phyloP scores from a whole-genome alignment of 1,140 invertebrate species.

The Polypedilum vanderplanki region DNA sequence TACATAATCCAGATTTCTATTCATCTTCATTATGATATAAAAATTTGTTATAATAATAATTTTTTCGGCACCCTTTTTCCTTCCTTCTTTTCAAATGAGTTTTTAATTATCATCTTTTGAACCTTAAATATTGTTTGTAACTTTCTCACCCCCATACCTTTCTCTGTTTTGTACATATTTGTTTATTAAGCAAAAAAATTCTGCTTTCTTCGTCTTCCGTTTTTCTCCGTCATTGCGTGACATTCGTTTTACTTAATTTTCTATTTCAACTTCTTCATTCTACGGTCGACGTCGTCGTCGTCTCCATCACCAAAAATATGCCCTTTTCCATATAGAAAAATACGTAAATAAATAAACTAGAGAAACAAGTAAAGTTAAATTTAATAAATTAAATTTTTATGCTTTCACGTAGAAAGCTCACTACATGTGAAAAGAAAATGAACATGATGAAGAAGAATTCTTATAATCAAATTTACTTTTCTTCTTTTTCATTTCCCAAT shows the following conservation, averaged over 20 bases:
- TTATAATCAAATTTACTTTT: conserved; percentile 28
- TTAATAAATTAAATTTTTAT: conserved; percentile 15
- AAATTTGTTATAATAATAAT: too few relatives aligned
- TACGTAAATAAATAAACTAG: conserved; percentile 23
- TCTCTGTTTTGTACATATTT: too few relatives aligned
- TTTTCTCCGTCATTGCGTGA: conserved; percentile 16
- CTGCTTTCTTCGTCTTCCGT: not conserved
- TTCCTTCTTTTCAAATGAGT: not conserved
- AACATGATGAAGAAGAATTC: not conserved
- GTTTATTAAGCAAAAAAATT: too few relatives aligned
- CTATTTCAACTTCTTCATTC: not conserved
- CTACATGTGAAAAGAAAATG: not conserved
- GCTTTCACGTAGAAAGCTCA: conserved; percentile 8
- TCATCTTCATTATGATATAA: too few relatives aligned
- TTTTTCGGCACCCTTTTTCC: too few relatives aligned
- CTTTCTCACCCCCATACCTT: not conserved
- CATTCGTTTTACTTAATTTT: not conserved
- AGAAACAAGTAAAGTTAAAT: not conserved
- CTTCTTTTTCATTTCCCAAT: conserved; percentile 33
- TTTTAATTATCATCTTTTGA: not conserved
- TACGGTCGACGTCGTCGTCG: not conserved
- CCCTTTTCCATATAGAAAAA: not conserved
- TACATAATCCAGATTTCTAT: too few relatives aligned
- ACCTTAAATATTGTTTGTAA: not conserved
- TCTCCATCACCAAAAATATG: not conserved